A percentile compares a stretch with the other conserved stretches of the same genome.
These are phyloP conservation scores for Torymus texanus DNA, from an alignment of 2,888 invertebrate genomes.

Conservation along the genomic window DNA sequence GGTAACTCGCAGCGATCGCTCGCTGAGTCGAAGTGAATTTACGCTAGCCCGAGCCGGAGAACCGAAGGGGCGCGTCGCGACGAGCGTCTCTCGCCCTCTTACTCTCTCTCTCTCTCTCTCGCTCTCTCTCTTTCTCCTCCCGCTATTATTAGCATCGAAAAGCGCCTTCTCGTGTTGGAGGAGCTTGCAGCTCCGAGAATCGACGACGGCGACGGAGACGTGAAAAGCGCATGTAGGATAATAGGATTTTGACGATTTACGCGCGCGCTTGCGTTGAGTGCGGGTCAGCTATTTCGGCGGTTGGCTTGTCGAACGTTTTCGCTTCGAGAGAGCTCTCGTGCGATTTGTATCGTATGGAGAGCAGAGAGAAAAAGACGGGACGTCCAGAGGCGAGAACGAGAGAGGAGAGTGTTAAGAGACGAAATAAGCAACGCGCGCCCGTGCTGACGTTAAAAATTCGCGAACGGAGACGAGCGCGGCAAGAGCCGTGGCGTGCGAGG, in stretches of 20 bases:
- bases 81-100: conserved; percentile 19
- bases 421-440: conserved; percentile 11
- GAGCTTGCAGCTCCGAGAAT: conserved; percentile 11
- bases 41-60: conserved; percentile 8
- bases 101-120: no score
- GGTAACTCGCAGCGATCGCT: conserved; percentile 59
- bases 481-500: background rate
- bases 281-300: conserved; percentile 3
- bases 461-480: conserved; percentile 30
- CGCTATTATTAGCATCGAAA: conserved; percentile 16
- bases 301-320: conserved; percentile 17
- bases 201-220: background rate
- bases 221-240: conserved; percentile 21
- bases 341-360: no score
- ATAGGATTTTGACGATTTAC: conserved; percentile 20
- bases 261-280: background rate
- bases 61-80: conserved; percentile 20
- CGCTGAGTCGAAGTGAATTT: conserved; percentile 64
- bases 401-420: background rate
- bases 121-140: no score
- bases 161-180: background rate
- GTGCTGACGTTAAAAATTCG: conserved; percentile 36
- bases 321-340: background rate
- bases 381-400: background rate
- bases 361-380: no score